Evolutionary conservation across 2,888 invertebrate genomes (phyloP).

Genomic region (Gastrophysa polygoni): DNA sequence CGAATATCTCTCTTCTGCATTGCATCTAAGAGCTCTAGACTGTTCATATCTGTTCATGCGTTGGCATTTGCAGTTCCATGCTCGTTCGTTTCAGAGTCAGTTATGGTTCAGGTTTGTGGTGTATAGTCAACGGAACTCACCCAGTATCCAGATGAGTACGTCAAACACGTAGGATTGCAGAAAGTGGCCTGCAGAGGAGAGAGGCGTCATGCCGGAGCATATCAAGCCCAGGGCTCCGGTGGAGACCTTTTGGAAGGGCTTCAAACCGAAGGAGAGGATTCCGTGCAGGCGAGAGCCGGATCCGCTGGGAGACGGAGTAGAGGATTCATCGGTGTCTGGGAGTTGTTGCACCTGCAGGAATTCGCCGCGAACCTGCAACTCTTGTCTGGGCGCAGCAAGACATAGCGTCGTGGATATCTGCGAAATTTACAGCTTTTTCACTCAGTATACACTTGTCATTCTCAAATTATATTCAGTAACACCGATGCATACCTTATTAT

Average conservation of each 20-base stretch:
- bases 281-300: not conserved
- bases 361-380: not conserved
- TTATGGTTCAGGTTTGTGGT: no score
- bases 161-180: not conserved
- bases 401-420: no score
- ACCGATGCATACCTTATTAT: no score
- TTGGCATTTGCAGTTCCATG: no score
- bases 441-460: no score
- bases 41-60: no score
- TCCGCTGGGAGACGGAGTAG: not conserved
- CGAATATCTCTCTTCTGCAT: no score
- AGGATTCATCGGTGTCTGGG: not conserved
- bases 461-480: no score
- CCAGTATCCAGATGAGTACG: not conserved
- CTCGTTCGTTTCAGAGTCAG: no score
- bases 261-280: not conserved
- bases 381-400: no score
- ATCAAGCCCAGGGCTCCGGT: not conserved
- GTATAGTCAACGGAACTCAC: not conserved
- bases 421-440: no score
- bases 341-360: not conserved
- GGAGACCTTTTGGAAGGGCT: not conserved
- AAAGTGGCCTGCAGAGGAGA: not conserved
- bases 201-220: not conserved
- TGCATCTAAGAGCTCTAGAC: no score